Percentiles rank a stretch among this genome's conserved stretches.
These are phyloP conservation scores for Intellagama lesueurii DNA, from an alignment of 2,797 vertebrate genomes.

Conservation along the genomic window DNA sequence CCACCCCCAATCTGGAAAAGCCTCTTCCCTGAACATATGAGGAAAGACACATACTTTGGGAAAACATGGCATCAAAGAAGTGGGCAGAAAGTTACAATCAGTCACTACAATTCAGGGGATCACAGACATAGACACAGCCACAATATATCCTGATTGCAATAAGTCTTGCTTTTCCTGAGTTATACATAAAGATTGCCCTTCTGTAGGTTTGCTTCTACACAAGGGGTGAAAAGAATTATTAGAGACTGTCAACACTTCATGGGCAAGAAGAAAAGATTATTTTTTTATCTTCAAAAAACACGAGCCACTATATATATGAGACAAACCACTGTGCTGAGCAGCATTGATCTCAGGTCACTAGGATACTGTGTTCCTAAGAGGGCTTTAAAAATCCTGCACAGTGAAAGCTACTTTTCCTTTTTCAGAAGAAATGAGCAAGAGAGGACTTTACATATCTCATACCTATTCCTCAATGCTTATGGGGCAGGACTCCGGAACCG, in stretches of 20 bases:
- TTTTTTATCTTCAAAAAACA: background rate
- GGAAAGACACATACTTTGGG: background rate
- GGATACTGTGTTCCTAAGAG: too few relatives aligned
- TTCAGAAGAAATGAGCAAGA: accelerated
- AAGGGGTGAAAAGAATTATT: background rate
- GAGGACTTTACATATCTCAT: slow-evolving; percentile 66
- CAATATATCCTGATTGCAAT: background rate
- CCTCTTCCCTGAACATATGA: background rate
- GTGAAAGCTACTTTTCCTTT: background rate
- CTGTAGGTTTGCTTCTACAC: background rate
- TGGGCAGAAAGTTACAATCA: background rate
- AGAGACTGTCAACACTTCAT: background rate
- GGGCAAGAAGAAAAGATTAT: background rate
- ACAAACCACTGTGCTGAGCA: too few relatives aligned
- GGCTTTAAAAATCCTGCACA: too few relatives aligned
- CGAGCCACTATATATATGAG: background rate
- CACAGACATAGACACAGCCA: background rate
- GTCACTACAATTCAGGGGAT: background rate
- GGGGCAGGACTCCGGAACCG: slow-evolving; percentile 89
- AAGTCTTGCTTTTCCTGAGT: background rate
- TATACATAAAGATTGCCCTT: background rate
- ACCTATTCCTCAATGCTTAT: slow-evolving; percentile 97
- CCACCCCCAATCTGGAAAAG: background rate
- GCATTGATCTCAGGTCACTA: too few relatives aligned
- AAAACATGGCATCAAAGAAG: background rate